A percentile compares a stretch with the other conserved stretches of the same genome.
These are phyloP conservation scores for Saimiri boliviensis DNA, from an alignment of 2,113 vertebrate genomes.

Conservation along the genomic window DNA sequence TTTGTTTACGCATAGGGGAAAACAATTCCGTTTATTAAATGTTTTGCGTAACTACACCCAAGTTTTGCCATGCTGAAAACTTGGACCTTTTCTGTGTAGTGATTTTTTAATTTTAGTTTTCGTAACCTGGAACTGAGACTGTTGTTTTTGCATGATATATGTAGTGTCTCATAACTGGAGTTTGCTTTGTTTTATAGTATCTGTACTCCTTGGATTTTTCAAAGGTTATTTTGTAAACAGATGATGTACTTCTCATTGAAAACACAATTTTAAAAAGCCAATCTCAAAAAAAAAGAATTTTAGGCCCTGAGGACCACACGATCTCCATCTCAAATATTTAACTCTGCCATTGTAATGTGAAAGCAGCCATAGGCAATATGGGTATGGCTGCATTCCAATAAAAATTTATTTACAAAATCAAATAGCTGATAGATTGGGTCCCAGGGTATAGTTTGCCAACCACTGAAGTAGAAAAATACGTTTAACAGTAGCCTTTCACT, in stretches of 20 bases:
- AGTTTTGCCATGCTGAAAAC: slow-evolving; percentile 87
- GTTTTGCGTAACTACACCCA: slow-evolving; percentile 89
- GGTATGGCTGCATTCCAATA: not conserved
- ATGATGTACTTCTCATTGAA: slow-evolving; percentile 94
- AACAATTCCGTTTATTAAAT: slow-evolving; percentile 86
- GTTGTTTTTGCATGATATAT: slow-evolving; percentile 80
- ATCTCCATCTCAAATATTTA: not conserved
- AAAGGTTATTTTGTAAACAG: slow-evolving; percentile 94
- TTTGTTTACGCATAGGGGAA: slow-evolving; percentile 87
- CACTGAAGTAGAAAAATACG: not conserved
- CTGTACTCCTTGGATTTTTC: slow-evolving; percentile 94
- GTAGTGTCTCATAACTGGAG: slow-evolving; percentile 90
- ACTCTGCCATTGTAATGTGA: not conserved
- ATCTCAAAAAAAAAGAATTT: slow-evolving; percentile 67
- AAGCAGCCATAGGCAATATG: not conserved
- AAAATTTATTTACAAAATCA: not conserved
- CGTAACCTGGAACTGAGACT: slow-evolving; percentile 90
- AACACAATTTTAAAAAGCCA: slow-evolving; percentile 81
- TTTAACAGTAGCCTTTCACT: not conserved
- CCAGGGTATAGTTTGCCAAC: not conserved
- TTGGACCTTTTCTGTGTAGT: slow-evolving; percentile 89
- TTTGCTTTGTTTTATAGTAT: slow-evolving; percentile 93
- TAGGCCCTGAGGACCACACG: not conserved
- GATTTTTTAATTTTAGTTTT: slow-evolving; percentile 91
- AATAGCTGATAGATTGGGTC: not conserved